phyloP scores from a whole-genome alignment of 1,140 invertebrate genomes.

The Euglossa dilemma region DNA sequence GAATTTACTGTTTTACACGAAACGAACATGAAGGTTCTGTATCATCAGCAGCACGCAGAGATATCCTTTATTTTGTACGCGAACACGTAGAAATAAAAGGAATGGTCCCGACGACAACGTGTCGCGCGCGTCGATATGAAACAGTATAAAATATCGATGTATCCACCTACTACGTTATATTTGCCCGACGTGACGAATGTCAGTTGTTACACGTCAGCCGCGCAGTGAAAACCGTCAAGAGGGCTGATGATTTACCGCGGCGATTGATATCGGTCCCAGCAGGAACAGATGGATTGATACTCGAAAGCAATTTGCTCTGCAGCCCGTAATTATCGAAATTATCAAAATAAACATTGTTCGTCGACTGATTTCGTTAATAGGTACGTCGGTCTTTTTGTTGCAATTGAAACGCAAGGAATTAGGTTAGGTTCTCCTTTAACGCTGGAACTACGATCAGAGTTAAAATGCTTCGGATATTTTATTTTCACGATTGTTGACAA shows the following conservation, averaged over 20 bases:
- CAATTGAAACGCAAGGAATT: too few relatives aligned
- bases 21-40: not conserved
- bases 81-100: not conserved
- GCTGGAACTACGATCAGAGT: too few relatives aligned
- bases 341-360: not conserved
- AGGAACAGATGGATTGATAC: slow-evolving; percentile 14
- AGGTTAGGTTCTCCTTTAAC: too few relatives aligned
- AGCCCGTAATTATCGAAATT: not conserved
- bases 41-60: not conserved
- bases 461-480: too few relatives aligned
- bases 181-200: slow-evolving; percentile 10
- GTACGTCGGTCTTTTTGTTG: too few relatives aligned
- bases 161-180: not conserved
- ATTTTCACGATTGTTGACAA: too few relatives aligned
- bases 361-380: too few relatives aligned
- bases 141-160: slow-evolving; percentile 29
- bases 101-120: not conserved
- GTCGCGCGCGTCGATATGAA: not conserved
- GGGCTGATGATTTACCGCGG: slow-evolving; percentile 28
- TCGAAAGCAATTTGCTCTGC: not conserved
- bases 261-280: slow-evolving; percentile 5
- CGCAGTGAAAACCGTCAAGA: slow-evolving; percentile 23
- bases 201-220: slow-evolving; percentile 31
- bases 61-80: not conserved
- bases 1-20: not conserved